Base-by-base conservation (phyloP, 2,113 vertebrate genomes). In the Epinephelus lanceolatus region DNA sequence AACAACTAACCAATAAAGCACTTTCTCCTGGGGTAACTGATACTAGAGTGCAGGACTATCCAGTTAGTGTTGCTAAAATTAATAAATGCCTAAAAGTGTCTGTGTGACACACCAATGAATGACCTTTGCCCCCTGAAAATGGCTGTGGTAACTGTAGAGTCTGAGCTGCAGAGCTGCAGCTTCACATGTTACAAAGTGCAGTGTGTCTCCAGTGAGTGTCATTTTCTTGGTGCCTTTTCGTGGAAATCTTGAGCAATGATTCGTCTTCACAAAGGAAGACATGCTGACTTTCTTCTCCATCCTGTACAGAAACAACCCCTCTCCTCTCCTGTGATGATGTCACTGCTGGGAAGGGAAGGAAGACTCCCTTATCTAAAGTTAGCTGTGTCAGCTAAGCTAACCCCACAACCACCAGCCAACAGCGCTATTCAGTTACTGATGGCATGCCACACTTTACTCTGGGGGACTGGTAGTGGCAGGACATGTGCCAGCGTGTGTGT, bases 381-480 rank as follows among this genome's bases (percentile, higher is more conserved):
- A 87, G 62, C 75, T 25, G 18, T 18, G 63, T 76, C 56, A 65
- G 60, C 84, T 61, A 65, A 61, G 8, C 55, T 82, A 61, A 72
- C 80, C 66, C 27, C 19, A 66, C 37, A 69, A 77, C 66, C 71
- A 72, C 52, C 57, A 55, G 62, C 61, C 45, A 57, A 27, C 27
- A 75, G 53, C 56, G 37, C 73, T 37, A 72, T 65, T 86, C 51
- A 84, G 59, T 80, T 83, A 88, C 76, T 19, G n/a, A 59, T 21
- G 11, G 69, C 63, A 53, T 83, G 56, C 60, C 71, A 81, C 52
- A 63, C 65, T 59, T 66, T 65, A 42, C 52, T 65, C 59, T 67
- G 2, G 47, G 25, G 63, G 61, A 33, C 42, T 61, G 71, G 71
- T 55, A n/a, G 56, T 70, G 51, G 52, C 33, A 8, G 45, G 17